Base-by-base conservation (phyloP, 1,140 invertebrate genomes). In the Cardiocondyla obscurior region DNA sequence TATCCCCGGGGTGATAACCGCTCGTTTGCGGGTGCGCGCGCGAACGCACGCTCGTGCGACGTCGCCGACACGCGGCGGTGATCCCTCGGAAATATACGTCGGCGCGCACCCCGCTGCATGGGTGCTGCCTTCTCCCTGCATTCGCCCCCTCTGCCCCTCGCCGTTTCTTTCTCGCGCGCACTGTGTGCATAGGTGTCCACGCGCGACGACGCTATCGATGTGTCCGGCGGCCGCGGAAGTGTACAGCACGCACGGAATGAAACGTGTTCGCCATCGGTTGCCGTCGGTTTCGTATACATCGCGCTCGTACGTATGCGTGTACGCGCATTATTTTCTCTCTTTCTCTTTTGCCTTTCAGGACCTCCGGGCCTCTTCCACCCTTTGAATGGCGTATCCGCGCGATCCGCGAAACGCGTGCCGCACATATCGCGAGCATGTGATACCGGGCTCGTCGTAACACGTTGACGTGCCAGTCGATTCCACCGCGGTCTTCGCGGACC, bases 371-470 rank as follows among this genome's bases (percentile, higher is more conserved):
- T n/a, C 53, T 74, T 14, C 8, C 44, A 22, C 22, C 10, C 12
- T 16, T 16, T 2, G 5, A 44, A 49, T 39, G 46, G 74, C 33
- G 57, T 58, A 19, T 87, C 58, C 58, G 51, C 73, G 46, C 67
- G 33, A 84, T 85, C 76, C 55, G 67, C 72, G 16, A 53, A 77
- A 81, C 49, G 81, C 65, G 79, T 74, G 46, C 82, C 42, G 74
- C 53, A 49, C 55, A 7, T 16, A 72, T 28, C 1, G 42, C 1
- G 39, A 46, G 44, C 44, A 57, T 72, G 39, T 58, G 57, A 74
- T 12, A 28, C 19, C 39, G 25, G 39, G 44, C 10, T 19, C 3
- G 22, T n/a, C n/a, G 10, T 19, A 8, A 6, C 10, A 55, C 33
- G 33, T 72, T 53, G 67, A 55, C 22, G 5, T 46, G n/a, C n/a